Conservation (phyloP, 2,113 vertebrate genomes). For the Callaeas wilsoni region DNA sequence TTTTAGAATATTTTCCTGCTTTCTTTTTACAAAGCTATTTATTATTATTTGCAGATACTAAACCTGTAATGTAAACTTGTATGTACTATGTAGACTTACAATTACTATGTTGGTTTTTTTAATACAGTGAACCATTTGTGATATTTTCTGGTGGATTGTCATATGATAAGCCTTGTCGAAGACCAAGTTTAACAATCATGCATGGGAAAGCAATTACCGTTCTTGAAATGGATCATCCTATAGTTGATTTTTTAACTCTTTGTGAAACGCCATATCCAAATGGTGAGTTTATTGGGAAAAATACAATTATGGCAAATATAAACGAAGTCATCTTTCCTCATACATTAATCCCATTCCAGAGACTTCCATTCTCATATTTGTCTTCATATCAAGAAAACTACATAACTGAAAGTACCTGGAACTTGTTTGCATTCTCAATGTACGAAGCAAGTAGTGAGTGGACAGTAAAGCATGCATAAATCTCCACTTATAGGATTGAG, state of each 20-base stretch:
- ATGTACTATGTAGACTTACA: background rate
- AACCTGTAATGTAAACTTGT: background rate
- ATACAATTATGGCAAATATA: background rate
- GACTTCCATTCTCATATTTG: background rate
- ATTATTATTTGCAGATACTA: background rate
- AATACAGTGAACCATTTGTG: slow-evolving; percentile 89
- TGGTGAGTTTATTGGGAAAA: slow-evolving; percentile 76
- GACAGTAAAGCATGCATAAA: background rate
- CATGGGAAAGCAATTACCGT: slow-evolving; percentile 97
- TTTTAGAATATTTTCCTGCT: background rate
- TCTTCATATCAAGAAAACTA: background rate
- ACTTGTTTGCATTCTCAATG: background rate
- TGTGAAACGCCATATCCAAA: slow-evolving; percentile 97
- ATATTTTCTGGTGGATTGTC: slow-evolving; percentile 96
- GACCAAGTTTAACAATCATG: slow-evolving; percentile 96
- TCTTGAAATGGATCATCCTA: slow-evolving; percentile 97
- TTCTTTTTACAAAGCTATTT: background rate
- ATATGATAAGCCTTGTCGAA: slow-evolving; percentile 92
- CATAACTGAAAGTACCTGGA: background rate
- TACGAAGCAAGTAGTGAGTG: background rate
- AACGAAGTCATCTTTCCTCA: background rate
- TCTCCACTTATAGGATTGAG: background rate
- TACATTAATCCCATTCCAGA: background rate
- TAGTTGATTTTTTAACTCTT: slow-evolving; percentile 96
- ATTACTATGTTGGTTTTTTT: background rate